These are phyloP conservation scores for Forbesichthys papilliferus DNA, from an alignment of 2,113 vertebrate species.

Conservation along the genomic window DNA sequence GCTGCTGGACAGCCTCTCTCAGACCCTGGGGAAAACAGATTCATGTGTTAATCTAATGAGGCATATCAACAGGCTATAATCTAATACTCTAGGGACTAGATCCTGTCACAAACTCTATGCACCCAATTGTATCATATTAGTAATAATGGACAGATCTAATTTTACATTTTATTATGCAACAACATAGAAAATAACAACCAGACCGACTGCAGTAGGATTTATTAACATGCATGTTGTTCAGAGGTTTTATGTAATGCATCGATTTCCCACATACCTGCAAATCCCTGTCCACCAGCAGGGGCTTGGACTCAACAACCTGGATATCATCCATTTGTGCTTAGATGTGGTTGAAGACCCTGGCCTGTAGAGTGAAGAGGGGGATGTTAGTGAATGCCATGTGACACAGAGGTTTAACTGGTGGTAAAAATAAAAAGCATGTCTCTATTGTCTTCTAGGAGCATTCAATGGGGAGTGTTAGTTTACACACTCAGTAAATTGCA, in stretches of 20 bases:
- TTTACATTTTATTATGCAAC: too few species aligned
- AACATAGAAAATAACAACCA: too few species aligned
- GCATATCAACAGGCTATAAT: slow-evolving; percentile 25
- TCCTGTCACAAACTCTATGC: slow-evolving; percentile 20
- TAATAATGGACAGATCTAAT: too few species aligned
- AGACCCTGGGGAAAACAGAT: slow-evolving; percentile 71
- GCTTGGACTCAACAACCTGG: slow-evolving; percentile 75
- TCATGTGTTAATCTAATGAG: slow-evolving; percentile 32
- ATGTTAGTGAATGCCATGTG: neutral
- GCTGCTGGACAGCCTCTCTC: slow-evolving; percentile 76
- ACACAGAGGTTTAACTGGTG: neutral
- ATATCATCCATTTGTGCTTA: slow-evolving; percentile 73
- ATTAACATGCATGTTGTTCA: too few species aligned
- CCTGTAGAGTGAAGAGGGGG: slow-evolving; percentile 7
- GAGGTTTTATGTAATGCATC: neutral
- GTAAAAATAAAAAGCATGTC: neutral
- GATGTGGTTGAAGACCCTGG: slow-evolving; percentile 44
- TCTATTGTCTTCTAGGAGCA: neutral
- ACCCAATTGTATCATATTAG: neutral
- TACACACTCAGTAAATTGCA: neutral
- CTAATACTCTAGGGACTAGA: slow-evolving; percentile 22
- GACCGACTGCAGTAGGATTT: too few species aligned
- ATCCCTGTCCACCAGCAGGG: slow-evolving; percentile 75
- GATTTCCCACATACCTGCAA: slow-evolving; percentile 66
- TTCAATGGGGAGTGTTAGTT: slow-evolving; percentile 19